Evolutionary conservation across 2,888 invertebrate species (phyloP).

Genomic region (Pachydiplax longipennis): DNA sequence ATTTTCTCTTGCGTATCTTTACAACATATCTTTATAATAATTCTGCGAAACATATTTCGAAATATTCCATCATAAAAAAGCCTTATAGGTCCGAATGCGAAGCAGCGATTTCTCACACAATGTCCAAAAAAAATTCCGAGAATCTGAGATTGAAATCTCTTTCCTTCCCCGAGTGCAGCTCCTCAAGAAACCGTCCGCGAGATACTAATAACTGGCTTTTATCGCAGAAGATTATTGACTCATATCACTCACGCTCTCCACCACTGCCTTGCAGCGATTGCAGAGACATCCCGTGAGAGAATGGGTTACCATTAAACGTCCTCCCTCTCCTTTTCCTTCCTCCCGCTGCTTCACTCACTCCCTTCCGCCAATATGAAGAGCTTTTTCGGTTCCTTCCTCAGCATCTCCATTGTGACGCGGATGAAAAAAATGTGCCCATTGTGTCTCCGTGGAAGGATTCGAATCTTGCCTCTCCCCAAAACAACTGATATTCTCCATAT

Average conservation of each 20-base stretch:
- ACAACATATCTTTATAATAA: no score
- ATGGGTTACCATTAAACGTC: neutral
- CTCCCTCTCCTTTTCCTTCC: neutral
- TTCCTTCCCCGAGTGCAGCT: neutral
- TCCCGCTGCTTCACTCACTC: neutral
- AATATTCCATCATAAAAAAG: no score
- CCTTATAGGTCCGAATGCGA: no score
- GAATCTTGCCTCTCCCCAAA: neutral
- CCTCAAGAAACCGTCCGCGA: neutral
- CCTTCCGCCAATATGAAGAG: neutral
- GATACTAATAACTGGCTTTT: slow-evolving; percentile 8
- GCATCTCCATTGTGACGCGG: neutral
- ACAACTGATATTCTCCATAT: neutral
- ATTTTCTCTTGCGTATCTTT: no score
- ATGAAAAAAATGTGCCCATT: neutral
- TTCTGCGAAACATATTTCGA: no score
- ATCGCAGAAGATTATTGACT: neutral
- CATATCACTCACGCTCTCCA: neutral
- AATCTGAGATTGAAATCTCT: neutral
- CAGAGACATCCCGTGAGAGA: neutral
- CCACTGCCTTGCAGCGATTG: neutral
- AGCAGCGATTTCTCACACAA: neutral
- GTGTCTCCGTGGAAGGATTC: neutral
- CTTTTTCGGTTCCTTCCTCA: neutral
- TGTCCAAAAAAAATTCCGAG: neutral